Evolutionary conservation across 1,140 invertebrate species (phyloP).

Genomic region (Hycleus cichorii): DNA sequence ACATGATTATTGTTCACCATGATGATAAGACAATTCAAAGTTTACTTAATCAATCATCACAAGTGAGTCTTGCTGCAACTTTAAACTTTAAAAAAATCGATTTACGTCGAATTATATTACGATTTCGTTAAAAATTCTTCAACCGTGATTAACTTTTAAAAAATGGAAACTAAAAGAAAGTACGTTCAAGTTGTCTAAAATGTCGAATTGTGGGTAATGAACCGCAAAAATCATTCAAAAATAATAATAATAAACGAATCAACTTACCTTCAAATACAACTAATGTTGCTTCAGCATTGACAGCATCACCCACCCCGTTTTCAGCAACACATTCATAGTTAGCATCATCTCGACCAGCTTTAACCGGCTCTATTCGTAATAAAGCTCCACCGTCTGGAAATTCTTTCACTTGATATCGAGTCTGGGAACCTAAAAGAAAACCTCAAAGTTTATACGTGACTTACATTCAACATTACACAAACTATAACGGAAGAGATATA

Average conservation of each 20-base stretch:
- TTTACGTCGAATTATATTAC: too few relatives aligned
- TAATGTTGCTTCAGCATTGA: conserved; percentile 78
- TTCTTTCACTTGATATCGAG: conserved; percentile 63
- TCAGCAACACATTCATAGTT: conserved; percentile 94
- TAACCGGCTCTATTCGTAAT: conserved; percentile 87
- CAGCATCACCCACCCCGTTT: conserved; percentile 91
- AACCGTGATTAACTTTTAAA: too few relatives aligned
- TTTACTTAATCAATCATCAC: too few relatives aligned
- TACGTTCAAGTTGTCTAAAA: background rate
- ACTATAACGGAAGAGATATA: too few relatives aligned
- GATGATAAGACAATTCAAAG: too few relatives aligned
- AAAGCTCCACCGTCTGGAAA: conserved; percentile 69
- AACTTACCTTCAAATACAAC: conserved; percentile 81
- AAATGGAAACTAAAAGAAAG: too few relatives aligned
- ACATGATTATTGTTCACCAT: too few relatives aligned
- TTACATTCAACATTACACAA: background rate
- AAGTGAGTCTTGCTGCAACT: too few relatives aligned
- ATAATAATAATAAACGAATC: background rate
- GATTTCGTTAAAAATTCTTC: too few relatives aligned
- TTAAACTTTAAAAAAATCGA: too few relatives aligned
- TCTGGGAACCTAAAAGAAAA: conserved; percentile 52
- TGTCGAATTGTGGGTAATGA: background rate
- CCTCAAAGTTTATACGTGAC: conserved; percentile 11
- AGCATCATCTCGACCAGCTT: conserved; percentile 73
- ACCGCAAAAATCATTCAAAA: background rate